Conservation (phyloP, 2,113 vertebrate species). For the Furnarius figulus region DNA sequence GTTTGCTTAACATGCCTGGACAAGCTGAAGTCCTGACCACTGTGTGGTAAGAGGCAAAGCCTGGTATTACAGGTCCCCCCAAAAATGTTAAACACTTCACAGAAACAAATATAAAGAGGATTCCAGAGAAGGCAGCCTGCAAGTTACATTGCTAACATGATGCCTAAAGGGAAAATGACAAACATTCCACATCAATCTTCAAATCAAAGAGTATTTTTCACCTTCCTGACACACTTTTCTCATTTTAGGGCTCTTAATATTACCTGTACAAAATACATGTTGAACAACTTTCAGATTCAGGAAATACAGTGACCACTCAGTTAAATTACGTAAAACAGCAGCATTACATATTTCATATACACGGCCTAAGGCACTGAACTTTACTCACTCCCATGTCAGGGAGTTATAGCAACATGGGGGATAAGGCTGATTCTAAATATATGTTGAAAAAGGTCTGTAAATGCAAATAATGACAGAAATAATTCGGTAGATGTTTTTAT, state of each 20-base stretch:
- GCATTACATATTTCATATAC: background rate
- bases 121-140: background rate
- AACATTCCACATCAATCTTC: background rate
- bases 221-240: background rate
- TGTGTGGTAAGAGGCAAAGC: background rate
- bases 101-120: background rate
- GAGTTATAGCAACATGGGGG: rapidly evolving
- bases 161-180: background rate
- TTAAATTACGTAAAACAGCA: background rate
- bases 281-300: background rate
- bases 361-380: background rate
- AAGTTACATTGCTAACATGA: background rate
- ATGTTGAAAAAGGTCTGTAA: background rate
- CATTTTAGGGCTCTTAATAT: background rate
- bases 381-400: background rate
- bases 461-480: background rate
- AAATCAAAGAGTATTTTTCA: background rate
- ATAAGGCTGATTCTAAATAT: background rate
- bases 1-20: background rate
- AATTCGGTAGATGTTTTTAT: background rate
- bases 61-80: background rate
- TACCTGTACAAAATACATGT: background rate
- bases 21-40: background rate
- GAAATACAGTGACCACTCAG: background rate
- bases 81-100: background rate